These are phyloP conservation scores for Indri indri DNA, from an alignment of 2,113 vertebrate species.

Conservation along the genomic window DNA sequence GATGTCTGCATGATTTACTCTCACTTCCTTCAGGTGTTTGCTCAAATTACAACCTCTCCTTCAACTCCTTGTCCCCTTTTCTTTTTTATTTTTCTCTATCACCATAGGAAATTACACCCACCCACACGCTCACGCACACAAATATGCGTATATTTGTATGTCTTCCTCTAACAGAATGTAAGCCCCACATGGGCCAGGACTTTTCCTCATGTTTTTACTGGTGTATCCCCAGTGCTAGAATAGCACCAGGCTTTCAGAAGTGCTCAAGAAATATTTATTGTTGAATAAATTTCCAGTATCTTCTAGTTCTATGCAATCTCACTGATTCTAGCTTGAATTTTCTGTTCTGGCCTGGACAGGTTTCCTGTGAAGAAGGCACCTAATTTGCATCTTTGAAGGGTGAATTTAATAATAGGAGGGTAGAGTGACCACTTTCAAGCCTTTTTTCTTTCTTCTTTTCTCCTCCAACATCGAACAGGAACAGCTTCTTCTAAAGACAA, in stretches of 20 bases:
- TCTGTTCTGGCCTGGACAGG: not conserved
- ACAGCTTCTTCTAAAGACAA: not conserved
- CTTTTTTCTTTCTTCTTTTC: not conserved
- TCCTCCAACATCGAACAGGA: not conserved
- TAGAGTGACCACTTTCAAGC: not conserved
- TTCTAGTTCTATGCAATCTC: not conserved
- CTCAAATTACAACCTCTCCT: not conserved
- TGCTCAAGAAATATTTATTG: not conserved
- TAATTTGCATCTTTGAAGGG: not conserved
- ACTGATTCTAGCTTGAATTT: not conserved
- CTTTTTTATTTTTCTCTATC: not conserved
- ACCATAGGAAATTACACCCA: not conserved
- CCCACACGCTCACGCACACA: not conserved
- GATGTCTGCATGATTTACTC: not conserved
- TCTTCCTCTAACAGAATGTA: not conserved
- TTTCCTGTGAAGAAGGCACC: not conserved
- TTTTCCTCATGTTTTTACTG: not conserved
- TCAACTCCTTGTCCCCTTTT: not conserved
- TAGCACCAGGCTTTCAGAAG: not conserved
- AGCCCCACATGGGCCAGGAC: not conserved
- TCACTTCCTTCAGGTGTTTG: not conserved
- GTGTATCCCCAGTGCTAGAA: not conserved
- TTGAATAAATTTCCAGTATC: not conserved
- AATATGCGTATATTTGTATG: fast-evolving
- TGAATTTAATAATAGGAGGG: not conserved